Conservation (phyloP, 2,888 invertebrate genomes). For the Furcula furcula region DNA sequence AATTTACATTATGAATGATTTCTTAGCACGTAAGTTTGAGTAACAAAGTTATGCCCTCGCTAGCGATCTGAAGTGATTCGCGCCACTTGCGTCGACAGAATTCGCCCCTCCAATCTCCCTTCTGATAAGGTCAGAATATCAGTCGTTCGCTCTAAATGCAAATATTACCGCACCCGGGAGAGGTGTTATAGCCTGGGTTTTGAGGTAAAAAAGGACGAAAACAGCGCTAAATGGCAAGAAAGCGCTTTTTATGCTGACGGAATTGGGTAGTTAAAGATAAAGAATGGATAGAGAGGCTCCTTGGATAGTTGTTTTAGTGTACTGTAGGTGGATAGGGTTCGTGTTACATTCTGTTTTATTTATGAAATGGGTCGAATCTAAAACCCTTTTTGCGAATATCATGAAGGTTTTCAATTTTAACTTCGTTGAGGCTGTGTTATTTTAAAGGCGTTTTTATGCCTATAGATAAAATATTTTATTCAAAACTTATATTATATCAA, state of each 20-base stretch:
- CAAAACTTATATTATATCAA: too few species aligned
- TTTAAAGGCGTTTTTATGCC: constrained; percentile 6
- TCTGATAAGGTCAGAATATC: constrained; percentile 78
- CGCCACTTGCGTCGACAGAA: constrained; percentile 61
- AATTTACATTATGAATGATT: constrained; percentile 26
- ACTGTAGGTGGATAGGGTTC: constrained; percentile 27
- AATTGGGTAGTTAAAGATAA: constrained; percentile 72
- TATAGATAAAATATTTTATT: too few species aligned
- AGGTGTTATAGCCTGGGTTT: constrained; percentile 75
- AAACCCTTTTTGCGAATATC: constrained; percentile 12
- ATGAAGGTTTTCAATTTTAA: constrained; percentile 1
- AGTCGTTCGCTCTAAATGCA: constrained; percentile 80
- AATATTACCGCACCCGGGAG: constrained; percentile 77
- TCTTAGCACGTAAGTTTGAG: constrained; percentile 35
- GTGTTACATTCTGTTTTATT: constrained; percentile 33
- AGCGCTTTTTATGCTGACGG: constrained; percentile 71
- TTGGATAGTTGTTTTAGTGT: constrained; percentile 47
- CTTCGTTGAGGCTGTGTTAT: constrained; percentile 14
- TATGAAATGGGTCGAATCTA: constrained; percentile 24
- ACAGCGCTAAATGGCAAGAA: constrained; percentile 74
- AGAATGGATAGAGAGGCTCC: constrained; percentile 62
- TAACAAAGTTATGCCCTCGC: constrained; percentile 27
- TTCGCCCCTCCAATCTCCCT: constrained; percentile 70
- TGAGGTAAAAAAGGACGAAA: constrained; percentile 75
- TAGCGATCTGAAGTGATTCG: constrained; percentile 43